A percentile compares a stretch with the other conserved stretches of the same genome.
phyloP scores from a whole-genome alignment of 92 coral and sea anemone species.

The Porites cylindrica region DNA sequence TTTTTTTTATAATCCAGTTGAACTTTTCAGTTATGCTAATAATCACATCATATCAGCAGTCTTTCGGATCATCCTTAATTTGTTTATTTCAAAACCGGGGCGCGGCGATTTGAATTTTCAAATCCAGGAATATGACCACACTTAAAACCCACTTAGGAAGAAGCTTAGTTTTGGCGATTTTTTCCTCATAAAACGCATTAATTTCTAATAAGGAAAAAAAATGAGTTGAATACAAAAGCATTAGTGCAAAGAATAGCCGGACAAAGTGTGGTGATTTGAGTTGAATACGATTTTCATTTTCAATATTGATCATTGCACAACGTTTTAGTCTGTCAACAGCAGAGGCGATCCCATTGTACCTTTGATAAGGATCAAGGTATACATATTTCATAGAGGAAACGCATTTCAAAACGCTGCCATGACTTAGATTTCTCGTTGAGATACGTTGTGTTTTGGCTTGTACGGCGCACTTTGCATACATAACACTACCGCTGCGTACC shows the following conservation, averaged over 20 bases:
- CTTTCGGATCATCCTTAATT: constrained; percentile 56
- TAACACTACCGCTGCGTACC: constrained; percentile 59
- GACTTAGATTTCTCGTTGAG: constrained; percentile 72
- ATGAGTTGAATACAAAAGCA: constrained; percentile 55
- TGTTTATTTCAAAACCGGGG: constrained; percentile 79
- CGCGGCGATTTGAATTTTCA: constrained; percentile 38
- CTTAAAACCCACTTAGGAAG: background rate
- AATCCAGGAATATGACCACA: background rate
- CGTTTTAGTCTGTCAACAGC: constrained; percentile 57
- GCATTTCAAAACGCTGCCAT: constrained; percentile 73
- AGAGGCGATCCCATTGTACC: constrained; percentile 69
- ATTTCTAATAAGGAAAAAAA: constrained; percentile 42
- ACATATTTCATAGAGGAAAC: constrained; percentile 84
- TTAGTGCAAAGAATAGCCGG: constrained; percentile 40
- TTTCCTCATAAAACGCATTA: constrained; percentile 6
- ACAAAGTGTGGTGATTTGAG: constrained; percentile 44
- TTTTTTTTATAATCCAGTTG: constrained; percentile 19
- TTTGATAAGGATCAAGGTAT: constrained; percentile 62
- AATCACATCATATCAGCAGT: constrained; percentile 44
- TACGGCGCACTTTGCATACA: constrained; percentile 79
- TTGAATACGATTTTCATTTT: constrained; percentile 41
- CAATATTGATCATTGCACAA: constrained; percentile 37
- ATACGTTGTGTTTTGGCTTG: constrained; percentile 83
- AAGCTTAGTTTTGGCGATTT: constrained; percentile 7
- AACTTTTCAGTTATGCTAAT: constrained; percentile 37